Conservation (phyloP, 2,113 vertebrate genomes). For the Protobothrops flavoviridis region DNA sequence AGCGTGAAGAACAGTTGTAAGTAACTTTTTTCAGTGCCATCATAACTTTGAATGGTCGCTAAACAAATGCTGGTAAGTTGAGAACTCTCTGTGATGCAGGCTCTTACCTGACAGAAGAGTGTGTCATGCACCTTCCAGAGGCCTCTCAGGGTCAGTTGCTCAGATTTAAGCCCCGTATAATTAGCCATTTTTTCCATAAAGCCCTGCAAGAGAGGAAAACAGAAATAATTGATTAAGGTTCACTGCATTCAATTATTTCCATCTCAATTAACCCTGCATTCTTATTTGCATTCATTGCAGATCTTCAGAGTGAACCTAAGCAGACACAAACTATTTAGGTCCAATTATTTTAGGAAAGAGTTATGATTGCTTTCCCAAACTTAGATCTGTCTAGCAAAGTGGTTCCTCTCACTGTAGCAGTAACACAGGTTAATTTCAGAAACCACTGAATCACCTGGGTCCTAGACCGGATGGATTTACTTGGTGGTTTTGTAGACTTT, state of each 20-base stretch:
- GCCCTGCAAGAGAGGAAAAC: constrained; percentile 22
- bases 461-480: neutral
- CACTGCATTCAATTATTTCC: neutral
- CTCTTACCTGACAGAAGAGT: constrained; percentile 66
- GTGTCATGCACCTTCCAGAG: constrained; percentile 67
- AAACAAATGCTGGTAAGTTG: neutral
- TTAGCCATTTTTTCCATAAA: constrained; percentile 65
- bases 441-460: neutral
- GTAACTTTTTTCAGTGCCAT: neutral
- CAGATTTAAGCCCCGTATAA: constrained; percentile 62
- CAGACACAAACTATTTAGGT: neutral
- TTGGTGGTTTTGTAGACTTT: neutral
- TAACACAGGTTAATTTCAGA: neutral
- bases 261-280: neutral
- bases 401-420: constrained; percentile 36
- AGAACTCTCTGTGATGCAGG: neutral
- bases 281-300: neutral
- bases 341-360: neutral
- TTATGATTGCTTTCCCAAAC: neutral
- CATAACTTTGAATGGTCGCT: neutral
- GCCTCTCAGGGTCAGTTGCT: constrained; percentile 56
- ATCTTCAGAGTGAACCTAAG: neutral
- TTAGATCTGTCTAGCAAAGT: too few relatives aligned
- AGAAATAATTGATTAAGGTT: neutral
- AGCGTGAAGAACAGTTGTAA: neutral